Base-by-base conservation (phyloP, 2,797 vertebrate species). In the Alcedo atthis region DNA sequence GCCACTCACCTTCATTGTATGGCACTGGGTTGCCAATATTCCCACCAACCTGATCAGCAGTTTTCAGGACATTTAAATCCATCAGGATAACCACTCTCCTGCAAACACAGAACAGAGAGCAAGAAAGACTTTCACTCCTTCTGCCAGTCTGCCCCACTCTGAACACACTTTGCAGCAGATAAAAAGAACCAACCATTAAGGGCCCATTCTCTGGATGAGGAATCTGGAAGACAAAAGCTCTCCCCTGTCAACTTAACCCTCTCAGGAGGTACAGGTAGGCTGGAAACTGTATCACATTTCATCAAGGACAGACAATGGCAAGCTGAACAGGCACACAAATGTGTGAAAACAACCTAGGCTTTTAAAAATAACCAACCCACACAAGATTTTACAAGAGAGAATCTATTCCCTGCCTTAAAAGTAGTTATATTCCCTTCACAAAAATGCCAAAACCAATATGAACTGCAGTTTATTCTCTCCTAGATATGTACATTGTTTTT, bases 51-150 rank as follows among this genome's bases (percentile, higher is more conserved):
- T 97, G 96, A 53, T 98, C 97, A 30, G 98, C 99, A 54, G 98
- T 81, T 85, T 98, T 98, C 92, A 99, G 80, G 82, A 99, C 98
- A 10, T 98, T 97, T 76, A 99, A 92, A 82, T 99, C 99, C 98
- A 99, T 97, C 96, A 99, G 98, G 94, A 99, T 98, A 45, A 99
- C 98, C 79, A 99, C 98, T 71, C 98, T 98, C 92, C 99, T 99
- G 91, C 40, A 96, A 96, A 91, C 57, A 91, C 67, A 97, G 87
- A 88, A 58, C 2, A 95, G 19, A 90, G 33, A 92, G 58, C 35
- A 87, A 67, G 9, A 64, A 70, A 82, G 12, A 12, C 24, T 67
- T 46, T 13, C n/a, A 26, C 15, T n/a, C 26, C 32, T 40, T 70
- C 71, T 66, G 63, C 51, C 64, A n/a, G 33, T 15, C 53, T 51